phyloP scores from a whole-genome alignment of 2,797 vertebrate species.

The Chloroceryle amazona region DNA sequence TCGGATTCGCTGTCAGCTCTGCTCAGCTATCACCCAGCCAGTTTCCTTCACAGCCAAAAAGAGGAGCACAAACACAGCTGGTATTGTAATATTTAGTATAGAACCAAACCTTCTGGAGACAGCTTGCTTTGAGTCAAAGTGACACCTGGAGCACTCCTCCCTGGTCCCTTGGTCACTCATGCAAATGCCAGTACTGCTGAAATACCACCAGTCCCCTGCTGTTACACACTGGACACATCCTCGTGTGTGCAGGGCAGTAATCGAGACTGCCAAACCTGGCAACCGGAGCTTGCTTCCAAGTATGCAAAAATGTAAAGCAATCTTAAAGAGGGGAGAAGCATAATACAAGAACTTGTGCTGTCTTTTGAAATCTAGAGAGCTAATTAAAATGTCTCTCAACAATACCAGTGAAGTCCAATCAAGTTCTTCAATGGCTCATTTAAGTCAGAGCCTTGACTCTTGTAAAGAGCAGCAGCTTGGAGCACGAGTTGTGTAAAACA shows the following conservation, averaged over 20 bases:
- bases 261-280: neutral
- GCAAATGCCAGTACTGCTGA: neutral
- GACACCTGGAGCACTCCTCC: neutral
- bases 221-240: rapidly evolving
- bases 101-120: neutral
- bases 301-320: neutral
- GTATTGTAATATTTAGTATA: neutral
- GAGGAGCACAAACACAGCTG: neutral
- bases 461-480: neutral
- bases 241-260: rapidly evolving
- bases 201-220: rapidly evolving
- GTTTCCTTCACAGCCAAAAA: neutral
- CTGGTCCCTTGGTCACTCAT: neutral
- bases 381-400: neutral
- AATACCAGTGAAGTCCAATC: neutral
- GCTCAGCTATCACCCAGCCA: neutral
- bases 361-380: neutral
- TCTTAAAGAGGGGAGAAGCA: neutral
- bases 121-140: neutral
- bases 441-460: neutral
- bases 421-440: neutral
- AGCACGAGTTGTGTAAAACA: neutral
- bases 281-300: neutral
- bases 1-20: neutral
- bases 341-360: neutral